Percentiles rank a stretch among this genome's conserved stretches.
Conservation (phyloP, 30 jellyfish, hydroid and myxozoan species). For the Cassiopea andromeda region DNA sequence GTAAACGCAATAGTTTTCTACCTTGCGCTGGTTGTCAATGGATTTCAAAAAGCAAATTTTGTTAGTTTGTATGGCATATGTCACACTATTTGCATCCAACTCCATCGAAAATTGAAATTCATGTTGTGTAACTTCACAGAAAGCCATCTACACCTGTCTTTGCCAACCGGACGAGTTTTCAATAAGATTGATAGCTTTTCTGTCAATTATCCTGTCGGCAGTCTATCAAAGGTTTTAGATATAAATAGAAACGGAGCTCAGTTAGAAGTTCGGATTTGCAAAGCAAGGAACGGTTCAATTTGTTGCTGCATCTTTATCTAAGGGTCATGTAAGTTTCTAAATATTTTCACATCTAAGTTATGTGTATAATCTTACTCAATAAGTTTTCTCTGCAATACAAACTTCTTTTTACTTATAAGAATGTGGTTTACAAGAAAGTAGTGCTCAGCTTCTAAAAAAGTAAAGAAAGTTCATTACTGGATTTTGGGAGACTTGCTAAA, state of each 20-base stretch:
- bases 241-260: background rate
- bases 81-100: background rate
- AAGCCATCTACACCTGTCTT: conserved; percentile 20
- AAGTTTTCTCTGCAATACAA: background rate
- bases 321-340: background rate
- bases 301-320: background rate
- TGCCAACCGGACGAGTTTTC: conserved; percentile 47
- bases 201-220: conserved; percentile 2
- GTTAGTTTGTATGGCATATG: background rate
- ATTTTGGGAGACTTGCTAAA: no score
- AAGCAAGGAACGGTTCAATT: background rate
- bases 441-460: no score
- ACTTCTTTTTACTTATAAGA: background rate
- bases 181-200: background rate
- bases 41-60: background rate
- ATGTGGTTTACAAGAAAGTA: no score
- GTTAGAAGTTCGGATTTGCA: background rate
- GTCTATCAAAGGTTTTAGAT: background rate
- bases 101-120: background rate
- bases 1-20: background rate
- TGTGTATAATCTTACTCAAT: background rate
- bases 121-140: background rate
- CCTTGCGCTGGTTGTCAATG: background rate
- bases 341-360: background rate
- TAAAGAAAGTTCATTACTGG: no score